These are phyloP conservation scores for Odontocerum albicorne DNA, from an alignment of 2,888 invertebrate genomes.

Conservation along the genomic window DNA sequence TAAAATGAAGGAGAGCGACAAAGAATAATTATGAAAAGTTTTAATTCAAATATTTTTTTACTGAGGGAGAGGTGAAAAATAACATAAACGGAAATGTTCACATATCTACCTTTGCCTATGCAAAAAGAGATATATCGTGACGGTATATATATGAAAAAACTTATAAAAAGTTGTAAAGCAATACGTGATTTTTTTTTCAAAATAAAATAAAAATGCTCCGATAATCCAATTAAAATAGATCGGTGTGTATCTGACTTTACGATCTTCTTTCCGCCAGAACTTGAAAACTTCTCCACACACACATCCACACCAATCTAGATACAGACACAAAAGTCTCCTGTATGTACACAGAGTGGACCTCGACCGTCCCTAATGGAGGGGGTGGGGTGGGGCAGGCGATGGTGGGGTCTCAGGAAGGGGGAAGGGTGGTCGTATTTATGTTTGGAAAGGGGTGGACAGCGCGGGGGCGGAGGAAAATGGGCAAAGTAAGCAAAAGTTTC, in stretches of 20 bases:
- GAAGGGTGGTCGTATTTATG: slow-evolving; percentile 26
- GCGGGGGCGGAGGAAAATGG: slow-evolving; percentile 32
- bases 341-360: slow-evolving; percentile 16
- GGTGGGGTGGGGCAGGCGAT: slow-evolving; percentile 4
- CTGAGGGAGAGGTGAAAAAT: no score
- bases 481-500: slow-evolving; percentile 38
- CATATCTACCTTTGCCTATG: no score
- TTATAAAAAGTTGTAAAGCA: no score
- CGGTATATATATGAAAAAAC: no score
- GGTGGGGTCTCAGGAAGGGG: slow-evolving; percentile 7
- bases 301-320: neutral
- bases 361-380: slow-evolving; percentile 17
- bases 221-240: no score
- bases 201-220: no score
- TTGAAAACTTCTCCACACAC: neutral
- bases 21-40: no score
- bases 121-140: no score
- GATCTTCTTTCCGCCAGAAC: slow-evolving; percentile 1
- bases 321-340: neutral
- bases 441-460: slow-evolving; percentile 22
- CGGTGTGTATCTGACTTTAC: neutral
- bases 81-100: no score
- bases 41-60: no score
- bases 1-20: no score
- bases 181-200: no score